Percentiles rank a stretch among this genome's conserved stretches.
Evolutionary conservation across 2,797 vertebrate genomes (phyloP).

Genomic region (Hapalemur alaotrensis): DNA sequence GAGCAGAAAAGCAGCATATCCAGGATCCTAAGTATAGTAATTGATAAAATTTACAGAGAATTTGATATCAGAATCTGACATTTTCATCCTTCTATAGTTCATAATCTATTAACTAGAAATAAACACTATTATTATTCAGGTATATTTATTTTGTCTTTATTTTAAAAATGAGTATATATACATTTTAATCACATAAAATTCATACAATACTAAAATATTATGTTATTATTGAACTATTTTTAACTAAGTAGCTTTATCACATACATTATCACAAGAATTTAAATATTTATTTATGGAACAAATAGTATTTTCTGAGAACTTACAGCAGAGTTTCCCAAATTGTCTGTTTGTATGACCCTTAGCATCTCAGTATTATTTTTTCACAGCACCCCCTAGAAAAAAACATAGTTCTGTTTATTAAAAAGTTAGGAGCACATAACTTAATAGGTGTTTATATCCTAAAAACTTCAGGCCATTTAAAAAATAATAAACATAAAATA

Average conservation of each 20-base stretch:
- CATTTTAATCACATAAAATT: background rate
- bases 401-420: background rate
- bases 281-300: background rate
- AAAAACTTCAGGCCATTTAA: background rate
- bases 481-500: conserved; percentile 1
- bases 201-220: background rate
- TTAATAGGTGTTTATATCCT: background rate
- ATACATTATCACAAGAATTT: background rate
- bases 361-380: background rate
- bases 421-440: background rate
- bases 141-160: background rate
- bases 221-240: background rate
- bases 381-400: background rate
- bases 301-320: background rate
- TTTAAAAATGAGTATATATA: background rate
- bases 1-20: background rate
- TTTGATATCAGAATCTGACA: background rate
- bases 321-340: background rate
- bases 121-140: background rate
- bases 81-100: background rate
- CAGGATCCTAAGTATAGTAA: background rate
- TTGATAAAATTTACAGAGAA: background rate
- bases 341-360: background rate
- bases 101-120: background rate
- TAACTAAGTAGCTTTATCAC: background rate